A percentile compares a stretch with the other conserved stretches of the same genome.
Evolutionary conservation across 2,888 invertebrate species (phyloP).

Genomic region (Amphimallon solstitiale): DNA sequence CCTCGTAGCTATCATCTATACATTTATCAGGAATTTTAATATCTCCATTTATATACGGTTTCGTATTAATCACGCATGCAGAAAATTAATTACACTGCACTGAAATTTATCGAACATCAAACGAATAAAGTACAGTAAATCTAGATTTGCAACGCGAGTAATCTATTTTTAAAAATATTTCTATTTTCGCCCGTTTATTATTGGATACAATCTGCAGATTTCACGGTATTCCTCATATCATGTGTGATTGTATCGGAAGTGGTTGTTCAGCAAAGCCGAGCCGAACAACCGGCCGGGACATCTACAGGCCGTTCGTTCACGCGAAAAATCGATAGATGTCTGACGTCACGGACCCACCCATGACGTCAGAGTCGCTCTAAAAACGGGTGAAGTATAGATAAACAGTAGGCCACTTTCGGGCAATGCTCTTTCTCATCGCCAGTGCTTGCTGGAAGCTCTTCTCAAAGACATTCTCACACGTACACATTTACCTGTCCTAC

Average conservation of each 20-base stretch:
- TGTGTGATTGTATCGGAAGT: conserved; percentile 9
- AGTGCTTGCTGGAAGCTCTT: background rate
- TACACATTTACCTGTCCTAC: background rate
- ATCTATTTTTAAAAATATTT: too few relatives aligned
- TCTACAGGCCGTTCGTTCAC: conserved; percentile 37
- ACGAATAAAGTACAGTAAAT: too few relatives aligned
- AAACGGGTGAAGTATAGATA: conserved; percentile 38
- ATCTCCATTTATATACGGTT: too few relatives aligned
- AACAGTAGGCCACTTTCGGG: conserved; percentile 38
- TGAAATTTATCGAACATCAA: too few relatives aligned
- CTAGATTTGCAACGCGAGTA: too few relatives aligned
- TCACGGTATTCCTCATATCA: background rate
- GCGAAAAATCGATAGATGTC: conserved; percentile 46
- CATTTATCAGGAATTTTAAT: too few relatives aligned
- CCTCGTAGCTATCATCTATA: too few relatives aligned
- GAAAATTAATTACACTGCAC: too few relatives aligned
- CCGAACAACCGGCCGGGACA: conserved; percentile 24
- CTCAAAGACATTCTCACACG: background rate
- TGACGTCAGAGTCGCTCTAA: conserved; percentile 49
- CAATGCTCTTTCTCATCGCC: conserved; percentile 28
- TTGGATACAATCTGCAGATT: too few relatives aligned
- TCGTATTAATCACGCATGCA: too few relatives aligned
- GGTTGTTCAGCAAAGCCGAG: conserved; percentile 24
- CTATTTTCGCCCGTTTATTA: too few relatives aligned
- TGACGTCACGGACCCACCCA: conserved; percentile 52